phyloP scores from a whole-genome alignment of 2,797 vertebrate species.

The Pachyuromys duprasi region DNA sequence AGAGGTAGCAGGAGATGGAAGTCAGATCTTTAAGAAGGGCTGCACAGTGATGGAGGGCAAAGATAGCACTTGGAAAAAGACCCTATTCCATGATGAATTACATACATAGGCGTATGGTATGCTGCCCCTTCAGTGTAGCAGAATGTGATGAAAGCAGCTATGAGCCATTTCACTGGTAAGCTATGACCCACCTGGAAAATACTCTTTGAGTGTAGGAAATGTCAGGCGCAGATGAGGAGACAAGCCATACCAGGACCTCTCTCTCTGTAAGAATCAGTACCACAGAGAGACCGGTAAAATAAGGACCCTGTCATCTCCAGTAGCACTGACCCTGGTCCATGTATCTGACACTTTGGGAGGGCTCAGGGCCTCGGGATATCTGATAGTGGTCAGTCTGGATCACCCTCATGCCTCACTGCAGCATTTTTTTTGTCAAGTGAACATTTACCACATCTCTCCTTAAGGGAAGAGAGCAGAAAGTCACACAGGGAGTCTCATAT shows the following conservation, averaged over 20 bases:
- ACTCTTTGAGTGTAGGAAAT: not conserved
- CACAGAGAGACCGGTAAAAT: too few species aligned
- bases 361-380: rapidly evolving
- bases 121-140: too few species aligned
- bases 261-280: not conserved
- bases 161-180: not conserved
- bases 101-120: rapidly evolving
- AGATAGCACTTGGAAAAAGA: not conserved
- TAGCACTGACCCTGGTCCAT: rapidly evolving
- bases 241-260: not conserved
- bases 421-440: not conserved
- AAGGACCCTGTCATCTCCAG: not conserved
- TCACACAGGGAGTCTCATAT: too few species aligned
- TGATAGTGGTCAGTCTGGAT: rapidly evolving
- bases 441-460: not conserved
- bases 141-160: not conserved
- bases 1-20: too few species aligned
- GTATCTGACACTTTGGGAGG: rapidly evolving
- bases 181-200: rapidly evolving
- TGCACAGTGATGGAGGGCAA: too few species aligned
- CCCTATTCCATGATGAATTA: rapidly evolving
- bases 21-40: not conserved
- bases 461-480: not conserved
- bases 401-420: not conserved
- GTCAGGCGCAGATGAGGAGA: not conserved